Evolutionary conservation across 2,888 invertebrate species (phyloP), one percentile per base, ranked within the genome.

Genomic region (Monoplex corrugatus): DNA sequence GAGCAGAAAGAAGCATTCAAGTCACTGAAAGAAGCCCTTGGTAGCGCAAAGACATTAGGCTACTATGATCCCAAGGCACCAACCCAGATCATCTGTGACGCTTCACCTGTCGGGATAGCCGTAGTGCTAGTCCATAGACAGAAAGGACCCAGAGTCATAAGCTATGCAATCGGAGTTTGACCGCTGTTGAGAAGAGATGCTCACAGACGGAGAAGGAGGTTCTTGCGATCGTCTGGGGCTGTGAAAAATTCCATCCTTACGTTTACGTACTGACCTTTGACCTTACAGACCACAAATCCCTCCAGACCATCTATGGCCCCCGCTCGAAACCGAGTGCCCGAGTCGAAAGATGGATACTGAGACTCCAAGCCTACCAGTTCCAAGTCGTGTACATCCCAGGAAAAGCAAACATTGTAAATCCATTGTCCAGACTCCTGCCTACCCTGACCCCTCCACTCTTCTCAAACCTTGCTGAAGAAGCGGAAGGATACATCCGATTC

Each of bases 301-400:
- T 85, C 13, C 63, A 85, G n/a, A 23, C n/a, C 72, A 86, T 86
- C 72, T 86, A 86, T 8, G 43, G 68, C 2, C 43, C 82, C 40
- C 43, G 68, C n/a, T 86, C 86, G 19, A 86, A 86, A 32, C 82
- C 82, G 2, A 44, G 82, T 44, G 82, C 28, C 8, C 78, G 44
- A 8, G 44, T 82, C 10, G 16, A 82, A 44, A 5, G 82, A 19
- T 82, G 82, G 45, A 44, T 82, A 2, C 44, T 82, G 2, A 43
- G 44, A 44, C 43, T 82, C 1, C 44, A 82, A 32, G 44, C 82
- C 28, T 82, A 82, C 82, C 10, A 6, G 32, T 82, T 82, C 82
- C 32, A 8, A n/a, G 82, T 82, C 6, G 32, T 78, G 35, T 87
- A 87, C 57, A 87, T 87, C n/a, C 45, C 35, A n/a, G 87, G 87